phyloP scores from a whole-genome alignment of 92 coral and sea anemone genomes.

The Paragorgia papillata region DNA sequence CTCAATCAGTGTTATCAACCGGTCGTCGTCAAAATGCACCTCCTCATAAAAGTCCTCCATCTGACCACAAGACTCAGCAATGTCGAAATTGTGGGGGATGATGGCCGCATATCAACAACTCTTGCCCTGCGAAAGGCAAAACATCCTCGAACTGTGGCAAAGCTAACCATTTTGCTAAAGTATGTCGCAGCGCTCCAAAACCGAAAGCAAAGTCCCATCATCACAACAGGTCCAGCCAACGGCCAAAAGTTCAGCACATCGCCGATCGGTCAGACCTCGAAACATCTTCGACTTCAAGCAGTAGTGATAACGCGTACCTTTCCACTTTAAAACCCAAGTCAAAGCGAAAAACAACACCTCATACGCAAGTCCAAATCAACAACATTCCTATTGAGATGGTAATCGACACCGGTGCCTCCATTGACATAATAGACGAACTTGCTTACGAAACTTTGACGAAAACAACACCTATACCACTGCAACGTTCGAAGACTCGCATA shows the following conservation, averaged over 20 bases:
- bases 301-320: background rate
- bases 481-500: background rate
- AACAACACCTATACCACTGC: conserved; percentile 14
- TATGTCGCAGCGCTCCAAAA: conserved; percentile 8
- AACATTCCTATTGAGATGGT: conserved; percentile 41
- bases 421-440: conserved; percentile 36
- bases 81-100: conserved; percentile 44
- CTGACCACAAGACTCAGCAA: background rate
- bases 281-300: background rate
- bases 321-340: background rate
- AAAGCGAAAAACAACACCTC: background rate
- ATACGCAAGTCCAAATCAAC: conserved; percentile 12
- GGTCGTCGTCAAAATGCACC: too few relatives aligned
- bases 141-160: conserved; percentile 21
- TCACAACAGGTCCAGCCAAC: too few relatives aligned
- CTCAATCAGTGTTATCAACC: background rate
- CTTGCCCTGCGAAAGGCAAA: conserved; percentile 34
- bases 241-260: too few relatives aligned
- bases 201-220: background rate
- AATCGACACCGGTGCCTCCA: conserved; percentile 65
- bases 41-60: background rate
- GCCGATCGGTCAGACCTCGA: background rate
- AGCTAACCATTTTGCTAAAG: conserved; percentile 20
- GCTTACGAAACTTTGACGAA: conserved; percentile 27
- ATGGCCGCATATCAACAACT: conserved; percentile 22